Evolutionary conservation across 2,888 invertebrate genomes (phyloP), one percentile per base, ranked within the genome.

Genomic region (Dolomedes plantarius): DNA sequence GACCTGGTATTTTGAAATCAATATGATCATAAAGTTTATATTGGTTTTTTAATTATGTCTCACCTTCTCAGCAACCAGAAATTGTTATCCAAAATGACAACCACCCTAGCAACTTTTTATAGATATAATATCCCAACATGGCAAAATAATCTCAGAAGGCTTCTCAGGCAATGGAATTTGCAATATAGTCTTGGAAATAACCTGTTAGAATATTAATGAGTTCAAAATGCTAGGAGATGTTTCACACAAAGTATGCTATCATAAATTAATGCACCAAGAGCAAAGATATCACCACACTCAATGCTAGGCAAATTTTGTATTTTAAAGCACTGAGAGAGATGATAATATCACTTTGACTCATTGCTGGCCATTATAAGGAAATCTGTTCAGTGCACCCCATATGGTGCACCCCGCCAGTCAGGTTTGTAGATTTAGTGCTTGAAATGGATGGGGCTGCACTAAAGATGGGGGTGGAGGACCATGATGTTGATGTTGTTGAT

Each of bases 391-490:
- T 88, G 88, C 85, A 88, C 88, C 88, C 81, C 77, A 78, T 65
- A 86, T 74, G 88, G 88, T 86, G 88, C 86, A 87, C 87, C 83
- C 81, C 80, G 88, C 88, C 88, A 88, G 88, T 88, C 88, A 88
- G 88, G 88, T 88, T 81, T 88, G 88, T 50, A 86, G 74, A 68
- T 86, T 85, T 31, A 86, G 73, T 13, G 85, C 81, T 39, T 87
- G 87, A 71, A 81, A 85, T 19, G 76, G 80, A 28, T 80, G 85
- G 27, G 76, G 80, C 67, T 69, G 87, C 16, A 75, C 67, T 39
- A 78, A 74, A 39, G 85, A 68, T 27, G 74, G 87, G n/a, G 82
- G 78, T 31, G 74, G 74, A 19, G 81, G 76, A n/a, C 72, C 76
- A 65, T 73, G 81, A 65, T 81, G 80, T 23, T 71, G 76, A 28